These are phyloP conservation scores for Terrapene triunguis DNA, from an alignment of 2,113 vertebrate genomes.

Conservation along the genomic window DNA sequence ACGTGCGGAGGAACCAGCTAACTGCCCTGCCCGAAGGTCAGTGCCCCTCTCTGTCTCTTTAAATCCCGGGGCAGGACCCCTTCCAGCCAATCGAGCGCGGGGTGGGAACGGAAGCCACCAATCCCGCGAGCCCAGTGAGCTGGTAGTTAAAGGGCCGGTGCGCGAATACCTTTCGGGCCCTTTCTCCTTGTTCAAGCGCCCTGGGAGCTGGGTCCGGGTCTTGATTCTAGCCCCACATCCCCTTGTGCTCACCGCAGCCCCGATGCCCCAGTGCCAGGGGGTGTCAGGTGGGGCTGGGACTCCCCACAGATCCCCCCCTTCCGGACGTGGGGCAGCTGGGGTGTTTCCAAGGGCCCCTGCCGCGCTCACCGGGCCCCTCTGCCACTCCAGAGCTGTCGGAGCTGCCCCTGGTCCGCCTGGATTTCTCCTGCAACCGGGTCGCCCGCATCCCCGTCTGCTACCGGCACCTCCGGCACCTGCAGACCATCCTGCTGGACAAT, in stretches of 20 bases:
- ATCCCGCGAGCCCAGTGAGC: not conserved
- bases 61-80: not conserved
- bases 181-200: too few species aligned
- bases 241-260: not conserved
- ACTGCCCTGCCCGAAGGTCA: constrained; percentile 87
- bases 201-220: too few species aligned
- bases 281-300: not conserved
- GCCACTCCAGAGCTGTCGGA: constrained; percentile 86
- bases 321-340: not conserved
- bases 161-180: not conserved
- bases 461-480: constrained; percentile 89
- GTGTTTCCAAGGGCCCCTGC: not conserved
- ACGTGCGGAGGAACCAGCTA: constrained; percentile 89
- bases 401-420: constrained; percentile 90
- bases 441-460: constrained; percentile 88
- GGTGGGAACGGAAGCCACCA: not conserved
- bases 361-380: too few species aligned
- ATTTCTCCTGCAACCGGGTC: constrained; percentile 92
- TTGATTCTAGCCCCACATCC: too few species aligned
- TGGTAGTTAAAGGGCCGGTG: not conserved
- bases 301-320: not conserved
- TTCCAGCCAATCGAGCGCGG: not conserved
- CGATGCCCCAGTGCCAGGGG: not conserved
- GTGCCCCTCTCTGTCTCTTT: not conserved
- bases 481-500: constrained; percentile 89